These are phyloP conservation scores for Agrypnia vestita DNA, from an alignment of 1,140 invertebrate species.

Conservation along the genomic window DNA sequence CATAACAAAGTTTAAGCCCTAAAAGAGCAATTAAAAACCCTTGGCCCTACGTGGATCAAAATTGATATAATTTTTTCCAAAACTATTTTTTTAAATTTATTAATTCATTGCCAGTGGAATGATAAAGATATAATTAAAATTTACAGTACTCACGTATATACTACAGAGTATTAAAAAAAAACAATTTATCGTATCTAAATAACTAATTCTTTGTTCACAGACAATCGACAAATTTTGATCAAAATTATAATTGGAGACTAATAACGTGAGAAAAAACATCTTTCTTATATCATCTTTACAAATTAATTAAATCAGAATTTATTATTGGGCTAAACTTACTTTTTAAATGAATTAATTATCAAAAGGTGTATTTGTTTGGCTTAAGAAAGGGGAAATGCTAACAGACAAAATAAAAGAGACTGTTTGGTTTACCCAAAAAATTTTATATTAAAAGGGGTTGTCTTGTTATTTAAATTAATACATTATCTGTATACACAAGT, in stretches of 20 bases:
- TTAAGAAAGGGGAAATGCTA: slow-evolving; percentile 5
- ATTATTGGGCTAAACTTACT: not conserved
- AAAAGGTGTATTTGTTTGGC: slow-evolving; percentile 3
- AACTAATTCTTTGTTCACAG: not conserved
- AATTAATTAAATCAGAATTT: not conserved
- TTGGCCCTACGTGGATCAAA: no score
- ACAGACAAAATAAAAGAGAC: not conserved
- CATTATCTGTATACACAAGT: no score
- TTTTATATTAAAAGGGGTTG: slow-evolving; percentile 1
- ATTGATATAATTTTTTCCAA: no score
- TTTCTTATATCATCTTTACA: not conserved
- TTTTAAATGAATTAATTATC: not conserved
- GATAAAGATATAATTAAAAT: no score
- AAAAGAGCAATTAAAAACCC: no score
- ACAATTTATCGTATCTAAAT: no score
- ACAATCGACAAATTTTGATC: slow-evolving; percentile 2
- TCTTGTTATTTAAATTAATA: no score
- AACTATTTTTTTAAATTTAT: no score
- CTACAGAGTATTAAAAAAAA: no score
- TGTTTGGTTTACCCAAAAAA: slow-evolving; percentile 9
- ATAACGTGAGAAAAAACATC: not conserved
- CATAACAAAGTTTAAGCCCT: no score
- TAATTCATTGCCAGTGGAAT: no score
- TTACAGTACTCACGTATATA: no score
- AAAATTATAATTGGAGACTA: not conserved